Conservation (phyloP, 2,888 invertebrate genomes). For the Drosophila merina region DNA sequence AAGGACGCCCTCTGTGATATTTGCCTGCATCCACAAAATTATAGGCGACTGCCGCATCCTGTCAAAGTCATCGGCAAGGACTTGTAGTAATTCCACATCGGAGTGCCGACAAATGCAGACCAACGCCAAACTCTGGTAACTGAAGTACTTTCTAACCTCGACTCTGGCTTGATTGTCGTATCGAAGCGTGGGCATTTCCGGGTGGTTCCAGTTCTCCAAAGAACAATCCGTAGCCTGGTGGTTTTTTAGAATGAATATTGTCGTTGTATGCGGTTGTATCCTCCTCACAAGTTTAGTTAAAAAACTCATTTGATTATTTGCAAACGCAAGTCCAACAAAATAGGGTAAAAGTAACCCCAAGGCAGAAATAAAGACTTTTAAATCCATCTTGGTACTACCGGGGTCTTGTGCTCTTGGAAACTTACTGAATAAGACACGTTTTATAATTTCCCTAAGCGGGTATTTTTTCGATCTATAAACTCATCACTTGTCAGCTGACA, state of each 20-base stretch:
- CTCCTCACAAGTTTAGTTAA: constrained; percentile 21
- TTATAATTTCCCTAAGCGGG: not conserved
- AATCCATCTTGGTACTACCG: constrained; percentile 1
- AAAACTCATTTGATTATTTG: not conserved
- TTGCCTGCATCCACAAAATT: constrained; percentile 24
- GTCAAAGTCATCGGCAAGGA: constrained; percentile 25
- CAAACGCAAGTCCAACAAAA: not conserved
- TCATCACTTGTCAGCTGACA: not conserved
- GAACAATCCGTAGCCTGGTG: constrained; percentile 1
- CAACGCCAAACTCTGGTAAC: constrained; percentile 12
- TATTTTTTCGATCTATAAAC: not conserved
- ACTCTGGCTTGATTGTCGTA: not conserved
- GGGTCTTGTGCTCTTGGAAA: not conserved
- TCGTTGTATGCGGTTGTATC: constrained; percentile 1
- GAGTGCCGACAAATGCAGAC: constrained; percentile 29
- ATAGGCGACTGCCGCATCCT: constrained; percentile 32
- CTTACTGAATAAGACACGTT: not conserved
- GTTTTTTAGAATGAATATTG: constrained; percentile 23
- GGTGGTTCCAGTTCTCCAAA: not conserved
- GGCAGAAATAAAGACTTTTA: not conserved
- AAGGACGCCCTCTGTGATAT: not conserved
- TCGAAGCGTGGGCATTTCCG: constrained; percentile 15
- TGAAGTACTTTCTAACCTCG: constrained; percentile 1
- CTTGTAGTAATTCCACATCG: constrained; percentile 11
- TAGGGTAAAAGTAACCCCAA: not conserved